These are phyloP conservation scores for Candoia aspera DNA, from an alignment of 2,113 vertebrate species.

Conservation along the genomic window DNA sequence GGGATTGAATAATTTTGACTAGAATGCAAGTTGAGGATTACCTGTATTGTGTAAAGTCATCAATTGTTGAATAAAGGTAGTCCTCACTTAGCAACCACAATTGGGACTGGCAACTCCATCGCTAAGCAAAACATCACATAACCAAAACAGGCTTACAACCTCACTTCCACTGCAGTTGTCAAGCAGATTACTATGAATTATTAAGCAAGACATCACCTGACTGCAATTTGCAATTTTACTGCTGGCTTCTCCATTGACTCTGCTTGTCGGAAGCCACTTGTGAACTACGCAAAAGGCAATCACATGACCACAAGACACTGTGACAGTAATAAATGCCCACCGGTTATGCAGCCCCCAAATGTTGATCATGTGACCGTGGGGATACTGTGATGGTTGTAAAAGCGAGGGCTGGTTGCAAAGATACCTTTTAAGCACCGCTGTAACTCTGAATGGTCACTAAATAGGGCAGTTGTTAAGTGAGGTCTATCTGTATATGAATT, in stretches of 20 bases:
- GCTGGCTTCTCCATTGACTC: not conserved
- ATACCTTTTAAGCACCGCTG: not conserved
- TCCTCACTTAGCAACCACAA: too few relatives aligned
- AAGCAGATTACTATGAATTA: too few relatives aligned
- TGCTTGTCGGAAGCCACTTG: not conserved
- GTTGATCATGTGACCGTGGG: not conserved
- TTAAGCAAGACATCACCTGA: too few relatives aligned
- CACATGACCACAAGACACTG: not conserved
- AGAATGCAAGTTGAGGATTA: too few relatives aligned
- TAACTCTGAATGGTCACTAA: not conserved
- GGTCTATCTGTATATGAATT: not conserved
- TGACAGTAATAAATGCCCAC: not conserved
- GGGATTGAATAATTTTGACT: too few relatives aligned
- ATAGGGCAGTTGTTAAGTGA: not conserved
- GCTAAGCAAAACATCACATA: too few relatives aligned
- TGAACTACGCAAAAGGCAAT: not conserved
- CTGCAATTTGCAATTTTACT: too few relatives aligned
- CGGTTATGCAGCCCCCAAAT: not conserved
- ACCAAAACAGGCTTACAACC: too few relatives aligned
- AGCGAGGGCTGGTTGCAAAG: not conserved
- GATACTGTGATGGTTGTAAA: not conserved
- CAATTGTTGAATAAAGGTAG: too few relatives aligned
- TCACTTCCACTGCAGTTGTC: too few relatives aligned
- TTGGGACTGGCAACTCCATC: too few relatives aligned
- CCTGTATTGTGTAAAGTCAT: too few relatives aligned